Percentiles rank a stretch among this genome's conserved stretches.
phyloP scores from a whole-genome alignment of 2,113 vertebrate genomes.

The Engraulis encrasicolus region DNA sequence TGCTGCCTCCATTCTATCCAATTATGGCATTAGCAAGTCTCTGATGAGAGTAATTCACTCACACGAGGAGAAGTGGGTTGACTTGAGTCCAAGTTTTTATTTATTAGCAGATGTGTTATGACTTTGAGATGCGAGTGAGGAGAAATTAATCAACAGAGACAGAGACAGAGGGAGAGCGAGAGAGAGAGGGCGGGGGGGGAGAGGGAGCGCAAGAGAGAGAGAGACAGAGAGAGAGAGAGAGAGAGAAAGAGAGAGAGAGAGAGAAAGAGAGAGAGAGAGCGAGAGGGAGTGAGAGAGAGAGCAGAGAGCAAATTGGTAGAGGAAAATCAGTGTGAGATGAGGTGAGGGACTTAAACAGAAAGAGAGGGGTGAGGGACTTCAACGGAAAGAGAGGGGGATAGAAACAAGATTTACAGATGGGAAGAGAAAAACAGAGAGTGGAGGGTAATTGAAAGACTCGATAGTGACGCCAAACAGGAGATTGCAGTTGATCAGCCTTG shows the following conservation, averaged over 20 bases:
- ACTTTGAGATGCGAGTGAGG: neutral
- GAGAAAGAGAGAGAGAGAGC: neutral
- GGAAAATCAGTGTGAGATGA: no score
- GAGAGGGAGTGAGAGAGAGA: neutral
- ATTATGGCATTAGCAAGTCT: constrained; percentile 2
- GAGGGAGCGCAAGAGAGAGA: no score
- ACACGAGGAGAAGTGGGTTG: neutral
- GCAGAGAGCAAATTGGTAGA: no score
- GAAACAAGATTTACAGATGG: no score
- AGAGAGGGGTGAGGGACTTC: no score
- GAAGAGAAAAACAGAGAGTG: no score
- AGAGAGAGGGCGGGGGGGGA: neutral
- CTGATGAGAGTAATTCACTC: neutral
- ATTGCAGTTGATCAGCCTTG: neutral
- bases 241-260: neutral
- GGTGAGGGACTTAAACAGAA: no score
- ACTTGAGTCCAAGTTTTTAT: neutral
- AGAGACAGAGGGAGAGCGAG: neutral
- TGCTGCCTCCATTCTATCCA: neutral
- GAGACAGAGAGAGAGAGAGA: neutral
- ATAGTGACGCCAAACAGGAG: no score
- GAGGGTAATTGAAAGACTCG: no score
- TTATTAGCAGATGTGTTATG: neutral
- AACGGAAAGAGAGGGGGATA: no score
- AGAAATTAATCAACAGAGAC: neutral